These are phyloP conservation scores for Leptoclinus maculatus DNA, from an alignment of 2,797 vertebrate genomes.

Conservation along the genomic window DNA sequence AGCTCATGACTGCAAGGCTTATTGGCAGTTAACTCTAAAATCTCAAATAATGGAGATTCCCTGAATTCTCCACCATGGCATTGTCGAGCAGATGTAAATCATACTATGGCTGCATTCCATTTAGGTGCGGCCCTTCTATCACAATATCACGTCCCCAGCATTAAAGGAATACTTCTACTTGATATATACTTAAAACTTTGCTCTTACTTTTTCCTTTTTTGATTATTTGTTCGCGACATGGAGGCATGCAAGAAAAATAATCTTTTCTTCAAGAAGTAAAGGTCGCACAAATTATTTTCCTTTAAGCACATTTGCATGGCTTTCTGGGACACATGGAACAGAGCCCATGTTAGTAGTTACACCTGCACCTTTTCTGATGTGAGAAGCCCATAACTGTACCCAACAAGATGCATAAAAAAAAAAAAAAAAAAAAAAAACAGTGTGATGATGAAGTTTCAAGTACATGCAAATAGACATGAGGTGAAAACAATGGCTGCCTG, in stretches of 20 bases:
- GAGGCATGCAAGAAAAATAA: no score
- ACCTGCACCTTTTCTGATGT: background rate
- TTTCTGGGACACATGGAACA: background rate
- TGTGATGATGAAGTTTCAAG: background rate
- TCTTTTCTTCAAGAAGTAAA: no score
- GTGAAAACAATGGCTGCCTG: background rate
- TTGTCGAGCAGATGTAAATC: background rate
- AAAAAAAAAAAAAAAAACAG: background rate
- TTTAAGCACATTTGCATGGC: background rate
- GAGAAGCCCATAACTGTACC: background rate
- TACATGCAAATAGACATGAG: background rate
- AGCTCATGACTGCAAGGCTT: background rate
- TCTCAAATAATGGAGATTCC: background rate
- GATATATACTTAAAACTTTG: no score
- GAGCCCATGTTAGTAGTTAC: background rate
- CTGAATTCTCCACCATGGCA: constrained; percentile 1
- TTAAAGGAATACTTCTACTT: background rate
- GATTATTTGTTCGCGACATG: no score
- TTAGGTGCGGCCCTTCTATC: background rate
- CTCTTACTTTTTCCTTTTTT: no score
- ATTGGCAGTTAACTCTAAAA: background rate
- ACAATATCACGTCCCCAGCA: background rate
- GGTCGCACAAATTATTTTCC: background rate
- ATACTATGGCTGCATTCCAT: background rate
- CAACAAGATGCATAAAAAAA: background rate